phyloP scores from a whole-genome alignment of 1,140 invertebrate species.

The Drosophila obscura region DNA sequence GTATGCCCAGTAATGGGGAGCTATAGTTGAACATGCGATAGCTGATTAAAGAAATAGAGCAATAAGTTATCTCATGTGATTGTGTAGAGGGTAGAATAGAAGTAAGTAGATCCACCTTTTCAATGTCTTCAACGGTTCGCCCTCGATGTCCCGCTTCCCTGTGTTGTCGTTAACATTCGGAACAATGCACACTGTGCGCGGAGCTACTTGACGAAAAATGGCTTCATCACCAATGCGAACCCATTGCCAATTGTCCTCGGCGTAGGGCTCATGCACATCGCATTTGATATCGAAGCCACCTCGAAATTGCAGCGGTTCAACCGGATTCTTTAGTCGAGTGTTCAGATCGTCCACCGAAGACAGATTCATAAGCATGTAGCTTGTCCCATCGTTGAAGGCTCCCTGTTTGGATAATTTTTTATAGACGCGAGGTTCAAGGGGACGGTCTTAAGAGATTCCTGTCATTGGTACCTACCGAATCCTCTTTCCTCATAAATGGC shows the following conservation, averaged over 20 bases:
- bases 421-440: background rate
- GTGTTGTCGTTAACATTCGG: slow-evolving; percentile 86
- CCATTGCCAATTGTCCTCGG: slow-evolving; percentile 84
- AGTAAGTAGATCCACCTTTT: slow-evolving; percentile 48
- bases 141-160: slow-evolving; percentile 84
- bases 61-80: background rate
- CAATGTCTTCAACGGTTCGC: slow-evolving; percentile 86
- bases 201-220: slow-evolving; percentile 82
- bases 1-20: slow-evolving; percentile 72
- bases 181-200: slow-evolving; percentile 85
- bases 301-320: slow-evolving; percentile 85
- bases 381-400: slow-evolving; percentile 84
- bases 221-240: slow-evolving; percentile 83
- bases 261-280: slow-evolving; percentile 82
- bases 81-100: background rate
- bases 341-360: slow-evolving; percentile 85
- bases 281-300: slow-evolving; percentile 85
- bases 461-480: slow-evolving; percentile 56
- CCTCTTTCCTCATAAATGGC: slow-evolving; percentile 64
- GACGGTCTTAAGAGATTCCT: background rate
- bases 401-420: slow-evolving; percentile 72
- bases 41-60: slow-evolving; percentile 21
- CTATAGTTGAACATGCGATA: slow-evolving; percentile 66
- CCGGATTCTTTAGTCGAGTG: slow-evolving; percentile 69
- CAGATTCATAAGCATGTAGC: slow-evolving; percentile 84